Evolutionary conservation across 2,888 invertebrate genomes (phyloP), one percentile per base, ranked within the genome.

Genomic region (Himalopsyche tibetana): DNA sequence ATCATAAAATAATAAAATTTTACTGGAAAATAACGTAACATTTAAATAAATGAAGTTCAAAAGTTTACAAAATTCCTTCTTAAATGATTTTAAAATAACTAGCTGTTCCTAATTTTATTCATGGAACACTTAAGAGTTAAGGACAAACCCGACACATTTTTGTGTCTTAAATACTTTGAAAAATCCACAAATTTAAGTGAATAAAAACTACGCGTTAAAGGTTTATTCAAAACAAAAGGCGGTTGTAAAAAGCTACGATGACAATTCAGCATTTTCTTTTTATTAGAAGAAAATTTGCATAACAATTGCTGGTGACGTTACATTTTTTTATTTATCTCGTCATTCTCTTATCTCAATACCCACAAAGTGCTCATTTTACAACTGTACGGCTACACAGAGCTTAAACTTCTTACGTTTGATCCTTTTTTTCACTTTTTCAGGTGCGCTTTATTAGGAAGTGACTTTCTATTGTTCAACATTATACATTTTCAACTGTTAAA

Each of bases 311-410:
- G 45, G 51, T 6, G 55, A 45, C 40, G 84, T 80, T 84, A 84
- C 55, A 84, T 84, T 84, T 63, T 28, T 55, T 80, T 84, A 84
- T 80, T 84, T 84, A 84, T 84, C 84, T 84, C 84, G 80, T 84
- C 84, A 80, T 84, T 84, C 42, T 38, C 80, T 84, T 84, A 84
- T 84, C 84, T 84, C 42, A n/a, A 80, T 55, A 55, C 80, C 80
- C 81, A 80, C 84, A 84, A 80, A 84, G 84, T 80, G 80, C 40
- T 84, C 56, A 84, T 63, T 84, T 84, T 80, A 84, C 84, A 80
- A 84, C 55, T 80, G 80, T 63, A 80, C 55, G 80, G 81, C 15
- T 81, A 51, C 51, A 42, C 11, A 45, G 28, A 51, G 81, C 12
- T 63, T 63, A 63, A 63, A 63, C 63, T 63, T 63, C 63, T 19